phyloP scores from a whole-genome alignment of 2,113 vertebrate species.

The Arothron firmamentum region DNA sequence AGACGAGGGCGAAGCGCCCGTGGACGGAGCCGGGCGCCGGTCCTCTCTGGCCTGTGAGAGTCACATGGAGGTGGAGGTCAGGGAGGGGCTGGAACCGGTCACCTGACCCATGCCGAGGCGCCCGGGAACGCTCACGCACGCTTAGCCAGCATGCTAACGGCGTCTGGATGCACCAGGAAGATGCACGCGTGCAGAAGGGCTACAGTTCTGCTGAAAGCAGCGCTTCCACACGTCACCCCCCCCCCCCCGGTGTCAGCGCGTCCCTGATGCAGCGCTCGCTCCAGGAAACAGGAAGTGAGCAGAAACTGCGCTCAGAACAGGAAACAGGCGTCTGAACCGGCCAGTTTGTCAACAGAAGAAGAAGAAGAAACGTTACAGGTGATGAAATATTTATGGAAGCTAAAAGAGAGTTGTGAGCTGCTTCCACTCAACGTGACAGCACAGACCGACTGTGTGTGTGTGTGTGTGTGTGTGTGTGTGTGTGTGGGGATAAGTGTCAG shows the following conservation, averaged over 20 bases:
- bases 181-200: no score
- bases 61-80: not conserved
- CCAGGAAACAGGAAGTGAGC: conserved; percentile 15
- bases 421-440: conserved; percentile 36
- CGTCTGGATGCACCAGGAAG: no score
- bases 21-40: no score
- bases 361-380: conserved; percentile 35
- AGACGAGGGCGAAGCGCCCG: not conserved
- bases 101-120: no score
- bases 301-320: conserved; percentile 16
- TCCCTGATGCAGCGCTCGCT: no score
- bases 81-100: no score
- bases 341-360: conserved; percentile 54
- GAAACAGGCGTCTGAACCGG: conserved; percentile 3
- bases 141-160: no score
- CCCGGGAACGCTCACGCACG: no score
- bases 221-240: no score
- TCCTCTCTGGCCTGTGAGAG: no score
- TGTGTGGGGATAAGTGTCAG: conserved; percentile 12
- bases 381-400: conserved; percentile 63
- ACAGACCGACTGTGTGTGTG: conserved; percentile 11
- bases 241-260: no score
- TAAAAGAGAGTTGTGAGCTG: conserved; percentile 40
- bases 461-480: conserved; percentile 8
- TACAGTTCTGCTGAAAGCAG: no score